Evolutionary conservation across 1,140 invertebrate genomes (phyloP).

Genomic region (Pteromalus puparum): DNA sequence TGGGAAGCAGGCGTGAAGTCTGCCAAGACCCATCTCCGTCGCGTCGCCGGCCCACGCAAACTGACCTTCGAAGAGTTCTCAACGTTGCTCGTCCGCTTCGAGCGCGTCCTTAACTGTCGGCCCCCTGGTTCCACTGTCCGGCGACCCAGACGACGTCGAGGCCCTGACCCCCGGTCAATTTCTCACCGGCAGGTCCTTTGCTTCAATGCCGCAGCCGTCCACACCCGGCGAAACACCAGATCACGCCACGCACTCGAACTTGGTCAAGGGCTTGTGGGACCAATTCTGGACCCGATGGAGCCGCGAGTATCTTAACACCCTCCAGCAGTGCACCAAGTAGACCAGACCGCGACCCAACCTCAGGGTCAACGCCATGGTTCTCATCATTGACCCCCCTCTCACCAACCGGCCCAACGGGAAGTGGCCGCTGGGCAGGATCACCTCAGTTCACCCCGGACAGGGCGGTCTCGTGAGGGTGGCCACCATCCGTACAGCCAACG

Average conservation of each 20-base stretch:
- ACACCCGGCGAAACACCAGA: not conserved
- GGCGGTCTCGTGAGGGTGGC: not conserved
- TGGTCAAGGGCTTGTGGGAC: not conserved
- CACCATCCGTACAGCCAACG: not conserved
- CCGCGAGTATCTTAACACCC: slow-evolving; percentile 4
- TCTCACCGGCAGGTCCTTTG: too few relatives aligned
- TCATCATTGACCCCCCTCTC: not conserved
- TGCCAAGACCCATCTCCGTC: not conserved
- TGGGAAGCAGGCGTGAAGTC: slow-evolving; percentile 30
- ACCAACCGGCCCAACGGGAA: not conserved
- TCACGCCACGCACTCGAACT: not conserved
- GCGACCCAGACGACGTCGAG: not conserved
- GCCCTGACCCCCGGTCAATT: not conserved
- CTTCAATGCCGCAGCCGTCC: not conserved
- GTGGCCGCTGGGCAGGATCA: slow-evolving; percentile 14
- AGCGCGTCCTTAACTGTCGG: not conserved
- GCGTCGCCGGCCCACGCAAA: not conserved
- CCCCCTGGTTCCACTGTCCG: not conserved
- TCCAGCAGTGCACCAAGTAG: slow-evolving; percentile 30
- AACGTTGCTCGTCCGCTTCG: not conserved
- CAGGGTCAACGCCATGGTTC: not conserved
- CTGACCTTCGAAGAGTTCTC: slow-evolving; percentile 12
- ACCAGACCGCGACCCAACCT: not conserved
- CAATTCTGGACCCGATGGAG: slow-evolving; percentile 11
- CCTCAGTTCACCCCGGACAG: not conserved